Evolutionary conservation across 2,888 invertebrate species (phyloP).

Genomic region (Bugulina stolonifera): DNA sequence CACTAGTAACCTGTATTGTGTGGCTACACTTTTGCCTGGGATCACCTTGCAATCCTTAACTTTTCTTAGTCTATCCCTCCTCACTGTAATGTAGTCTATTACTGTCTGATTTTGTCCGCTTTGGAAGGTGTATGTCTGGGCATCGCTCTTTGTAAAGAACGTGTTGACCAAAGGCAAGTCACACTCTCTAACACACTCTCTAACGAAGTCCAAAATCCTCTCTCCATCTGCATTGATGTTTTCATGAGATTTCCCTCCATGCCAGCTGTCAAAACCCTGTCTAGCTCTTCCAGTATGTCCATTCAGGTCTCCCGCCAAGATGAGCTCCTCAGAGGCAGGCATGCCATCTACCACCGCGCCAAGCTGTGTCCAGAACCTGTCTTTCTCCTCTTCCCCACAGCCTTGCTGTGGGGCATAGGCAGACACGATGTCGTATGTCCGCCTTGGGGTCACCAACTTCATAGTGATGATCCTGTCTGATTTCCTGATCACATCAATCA

Average conservation of each 20-base stretch:
- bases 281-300: background rate
- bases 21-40: background rate
- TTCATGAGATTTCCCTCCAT: background rate
- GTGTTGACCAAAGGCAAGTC: too few species aligned
- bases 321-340: background rate
- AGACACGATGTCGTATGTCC: background rate
- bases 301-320: background rate
- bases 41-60: background rate
- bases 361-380: background rate
- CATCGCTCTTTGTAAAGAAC: too few species aligned
- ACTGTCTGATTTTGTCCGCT: background rate
- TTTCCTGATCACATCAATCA: background rate
- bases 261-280: background rate
- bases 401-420: background rate
- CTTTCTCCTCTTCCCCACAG: background rate
- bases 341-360: background rate
- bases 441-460: background rate
- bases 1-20: background rate
- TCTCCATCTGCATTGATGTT: background rate
- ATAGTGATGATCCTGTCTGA: background rate
- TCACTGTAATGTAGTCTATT: background rate
- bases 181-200: too few species aligned
- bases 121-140: background rate
- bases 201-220: background rate
- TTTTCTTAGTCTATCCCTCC: background rate